These are phyloP conservation scores for Phyllostomus hastatus DNA, from an alignment of 2,113 vertebrate genomes.

Conservation along the genomic window DNA sequence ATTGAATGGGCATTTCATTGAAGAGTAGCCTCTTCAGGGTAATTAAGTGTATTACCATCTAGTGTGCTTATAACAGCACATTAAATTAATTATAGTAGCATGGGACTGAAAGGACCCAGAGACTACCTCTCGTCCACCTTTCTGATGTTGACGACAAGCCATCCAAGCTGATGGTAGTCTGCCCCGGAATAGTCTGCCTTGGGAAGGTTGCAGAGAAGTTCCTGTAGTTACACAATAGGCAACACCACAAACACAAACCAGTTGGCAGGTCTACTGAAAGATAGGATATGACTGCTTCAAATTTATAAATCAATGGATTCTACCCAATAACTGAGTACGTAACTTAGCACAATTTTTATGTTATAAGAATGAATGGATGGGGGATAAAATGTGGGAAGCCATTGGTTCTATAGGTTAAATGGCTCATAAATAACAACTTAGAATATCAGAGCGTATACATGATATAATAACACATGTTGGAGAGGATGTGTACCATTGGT, in stretches of 20 bases:
- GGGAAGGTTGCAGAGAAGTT: neutral
- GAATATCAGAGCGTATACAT: neutral
- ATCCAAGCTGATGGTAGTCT: neutral
- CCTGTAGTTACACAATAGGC: neutral
- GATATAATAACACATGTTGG: neutral
- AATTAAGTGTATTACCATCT: neutral
- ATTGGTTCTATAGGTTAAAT: neutral
- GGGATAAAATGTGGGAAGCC: neutral
- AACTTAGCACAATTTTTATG: neutral
- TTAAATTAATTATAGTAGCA: neutral
- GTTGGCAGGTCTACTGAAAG: neutral
- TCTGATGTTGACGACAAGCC: neutral
- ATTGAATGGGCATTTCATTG: neutral
- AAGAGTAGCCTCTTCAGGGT: neutral
- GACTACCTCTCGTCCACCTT: neutral
- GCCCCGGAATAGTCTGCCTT: slow-evolving; percentile 1
- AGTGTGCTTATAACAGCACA: neutral
- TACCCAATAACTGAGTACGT: neutral
- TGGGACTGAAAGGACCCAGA: neutral
- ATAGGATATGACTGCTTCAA: neutral
- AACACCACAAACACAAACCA: neutral
- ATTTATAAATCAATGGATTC: neutral
- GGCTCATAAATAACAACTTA: neutral
- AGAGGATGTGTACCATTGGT: neutral
- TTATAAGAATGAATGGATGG: neutral